phyloP scores from a whole-genome alignment of 2,888 invertebrate species.

The Limenitis arthemis region DNA sequence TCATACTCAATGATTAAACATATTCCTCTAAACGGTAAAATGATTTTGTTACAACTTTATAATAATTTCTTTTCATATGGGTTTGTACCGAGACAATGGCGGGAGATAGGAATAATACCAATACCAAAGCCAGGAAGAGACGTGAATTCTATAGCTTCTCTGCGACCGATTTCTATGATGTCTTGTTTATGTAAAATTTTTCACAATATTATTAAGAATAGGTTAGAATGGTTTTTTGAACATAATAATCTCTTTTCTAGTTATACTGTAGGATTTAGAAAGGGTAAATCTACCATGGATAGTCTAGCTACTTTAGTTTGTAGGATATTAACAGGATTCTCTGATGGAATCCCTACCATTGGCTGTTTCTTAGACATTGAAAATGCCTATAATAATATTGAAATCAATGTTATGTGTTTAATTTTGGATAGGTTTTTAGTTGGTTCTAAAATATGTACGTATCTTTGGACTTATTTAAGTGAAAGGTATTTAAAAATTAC shows the following conservation, averaged over 20 bases:
- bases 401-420: not conserved
- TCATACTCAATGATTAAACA: conserved; percentile 19
- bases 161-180: conserved; percentile 15
- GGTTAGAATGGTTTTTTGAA: conserved; percentile 9
- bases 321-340: conserved; percentile 14
- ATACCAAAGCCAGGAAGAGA: conserved; percentile 3
- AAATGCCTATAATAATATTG: conserved; percentile 15
- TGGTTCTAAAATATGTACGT: conserved; percentile 5
- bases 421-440: conserved; percentile 9
- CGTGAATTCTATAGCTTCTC: not conserved
- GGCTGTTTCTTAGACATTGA: conserved; percentile 7
- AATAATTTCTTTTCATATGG: conserved; percentile 6
- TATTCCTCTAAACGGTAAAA: conserved; percentile 8
- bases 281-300: conserved; percentile 5
- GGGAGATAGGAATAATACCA: conserved; percentile 6
- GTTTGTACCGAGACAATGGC: conserved; percentile 14
- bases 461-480: conserved; percentile 12
- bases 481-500: conserved; percentile 1
- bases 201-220: conserved; percentile 5
- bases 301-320: conserved; percentile 7
- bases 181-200: conserved; percentile 10
- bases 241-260: conserved; percentile 3
- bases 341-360: conserved; percentile 7
- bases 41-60: conserved; percentile 6
- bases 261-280: conserved; percentile 1